These are phyloP conservation scores for Chaetorhynchus papuensis DNA, from an alignment of 2,113 vertebrate species.

Conservation along the genomic window DNA sequence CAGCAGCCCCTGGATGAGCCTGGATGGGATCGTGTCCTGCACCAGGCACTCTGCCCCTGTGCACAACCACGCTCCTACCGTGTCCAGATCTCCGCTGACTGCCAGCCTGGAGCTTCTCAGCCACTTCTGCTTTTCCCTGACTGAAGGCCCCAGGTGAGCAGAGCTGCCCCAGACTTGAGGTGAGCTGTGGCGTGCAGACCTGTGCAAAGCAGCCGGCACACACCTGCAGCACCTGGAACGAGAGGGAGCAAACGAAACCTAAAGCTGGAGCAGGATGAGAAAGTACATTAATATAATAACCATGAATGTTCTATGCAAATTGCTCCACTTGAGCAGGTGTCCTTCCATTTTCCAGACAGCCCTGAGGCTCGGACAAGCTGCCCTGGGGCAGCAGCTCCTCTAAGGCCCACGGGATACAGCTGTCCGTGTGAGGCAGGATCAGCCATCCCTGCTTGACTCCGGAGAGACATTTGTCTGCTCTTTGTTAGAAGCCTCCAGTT, in stretches of 20 bases:
- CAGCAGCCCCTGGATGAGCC: not conserved
- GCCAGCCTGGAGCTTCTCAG: not conserved
- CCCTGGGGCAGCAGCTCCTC: not conserved
- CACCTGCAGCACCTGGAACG: rapidly evolving
- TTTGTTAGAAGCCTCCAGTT: not conserved
- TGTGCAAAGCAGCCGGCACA: not conserved
- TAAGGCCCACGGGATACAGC: not conserved
- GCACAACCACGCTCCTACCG: rapidly evolving
- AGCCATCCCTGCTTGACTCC: not conserved
- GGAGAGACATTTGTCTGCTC: not conserved
- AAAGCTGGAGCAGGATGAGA: not conserved
- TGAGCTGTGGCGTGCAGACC: rapidly evolving
- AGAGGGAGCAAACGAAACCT: rapidly evolving
- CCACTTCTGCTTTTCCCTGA: not conserved
- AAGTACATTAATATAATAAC: not conserved
- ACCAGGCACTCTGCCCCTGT: not conserved
- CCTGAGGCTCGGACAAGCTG: not conserved
- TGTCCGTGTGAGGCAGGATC: not conserved
- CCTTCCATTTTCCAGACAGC: not conserved
- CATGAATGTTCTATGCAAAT: not conserved
- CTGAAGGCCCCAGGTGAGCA: not conserved
- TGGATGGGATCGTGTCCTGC: not conserved
- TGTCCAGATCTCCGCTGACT: not conserved
- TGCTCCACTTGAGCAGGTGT: not conserved
- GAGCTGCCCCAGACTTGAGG: not conserved